phyloP scores from a whole-genome alignment of 2,888 invertebrate genomes.

The Torymus auratus region DNA sequence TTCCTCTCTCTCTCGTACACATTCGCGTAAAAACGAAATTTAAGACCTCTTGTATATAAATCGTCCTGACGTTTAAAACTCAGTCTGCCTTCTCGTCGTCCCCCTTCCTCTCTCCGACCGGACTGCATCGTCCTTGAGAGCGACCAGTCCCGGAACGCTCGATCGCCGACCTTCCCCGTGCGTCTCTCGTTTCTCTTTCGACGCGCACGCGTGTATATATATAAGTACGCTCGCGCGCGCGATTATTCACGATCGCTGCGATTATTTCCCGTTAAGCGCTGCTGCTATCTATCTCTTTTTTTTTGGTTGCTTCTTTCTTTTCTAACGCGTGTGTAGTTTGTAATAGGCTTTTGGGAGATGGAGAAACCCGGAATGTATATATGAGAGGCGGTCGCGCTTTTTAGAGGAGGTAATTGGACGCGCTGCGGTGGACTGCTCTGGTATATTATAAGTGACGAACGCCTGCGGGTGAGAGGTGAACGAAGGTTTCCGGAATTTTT shows the following conservation, averaged over 20 bases:
- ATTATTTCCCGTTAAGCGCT: too few relatives aligned
- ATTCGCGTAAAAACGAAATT: conserved; percentile 24
- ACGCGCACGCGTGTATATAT: background rate
- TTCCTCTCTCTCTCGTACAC: background rate
- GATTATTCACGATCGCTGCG: background rate
- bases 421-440: too few relatives aligned
- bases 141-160: conserved; percentile 46
- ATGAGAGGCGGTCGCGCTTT: too few relatives aligned
- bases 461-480: too few relatives aligned
- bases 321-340: too few relatives aligned
- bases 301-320: too few relatives aligned
- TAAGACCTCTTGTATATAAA: conserved; percentile 30
- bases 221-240: background rate
- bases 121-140: conserved; percentile 52
- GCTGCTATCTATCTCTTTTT: too few relatives aligned
- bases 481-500: too few relatives aligned
- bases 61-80: conserved; percentile 19
- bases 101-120: background rate
- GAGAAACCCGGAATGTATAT: too few relatives aligned
- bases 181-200: conserved; percentile 50
- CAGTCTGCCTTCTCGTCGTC: background rate
- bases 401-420: too few relatives aligned
- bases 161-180: conserved; percentile 50
- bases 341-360: too few relatives aligned
- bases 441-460: too few relatives aligned